These are phyloP conservation scores for Percopsis transmontana DNA, from an alignment of 2,113 vertebrate genomes.

Conservation along the genomic window DNA sequence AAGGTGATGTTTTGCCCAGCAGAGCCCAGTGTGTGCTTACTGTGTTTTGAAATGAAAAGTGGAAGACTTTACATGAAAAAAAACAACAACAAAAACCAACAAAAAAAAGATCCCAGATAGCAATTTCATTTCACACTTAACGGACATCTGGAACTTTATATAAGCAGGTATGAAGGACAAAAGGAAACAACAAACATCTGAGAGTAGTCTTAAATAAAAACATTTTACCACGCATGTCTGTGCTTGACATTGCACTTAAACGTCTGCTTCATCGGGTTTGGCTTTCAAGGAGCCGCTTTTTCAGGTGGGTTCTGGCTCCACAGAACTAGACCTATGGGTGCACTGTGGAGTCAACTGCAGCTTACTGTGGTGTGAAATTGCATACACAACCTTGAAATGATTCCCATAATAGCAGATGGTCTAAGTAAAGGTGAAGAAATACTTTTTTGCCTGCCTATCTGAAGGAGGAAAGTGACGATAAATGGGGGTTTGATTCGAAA, in stretches of 20 bases:
- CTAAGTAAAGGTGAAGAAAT: constrained; percentile 61
- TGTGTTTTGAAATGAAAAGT: no score
- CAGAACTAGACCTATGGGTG: constrained; percentile 58
- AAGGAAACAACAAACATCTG: constrained; percentile 7
- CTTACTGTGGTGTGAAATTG: constrained; percentile 77
- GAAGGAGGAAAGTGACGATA: constrained; percentile 60
- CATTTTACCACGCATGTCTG: constrained; percentile 26
- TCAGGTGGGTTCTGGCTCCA: constrained; percentile 54
- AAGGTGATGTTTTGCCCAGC: no score
- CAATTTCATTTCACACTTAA: constrained; percentile 39
- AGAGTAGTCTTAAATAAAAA: constrained; percentile 19
- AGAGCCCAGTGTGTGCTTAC: no score
- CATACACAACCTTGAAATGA: constrained; percentile 75
- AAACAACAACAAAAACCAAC: no score
- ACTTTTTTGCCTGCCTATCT: constrained; percentile 40
- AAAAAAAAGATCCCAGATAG: constrained; percentile 1
- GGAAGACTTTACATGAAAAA: no score
- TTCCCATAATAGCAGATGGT: constrained; percentile 72
- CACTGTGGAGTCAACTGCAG: constrained; percentile 51
- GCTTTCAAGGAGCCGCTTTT: constrained; percentile 31
- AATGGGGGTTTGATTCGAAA: constrained; percentile 63
- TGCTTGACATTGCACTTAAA: constrained; percentile 41
- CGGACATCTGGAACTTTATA: constrained; percentile 28
- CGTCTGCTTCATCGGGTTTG: constrained; percentile 19
- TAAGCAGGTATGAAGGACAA: constrained; percentile 47